Conservation (phyloP, 2,888 invertebrate genomes). For the Biston stratarius region DNA sequence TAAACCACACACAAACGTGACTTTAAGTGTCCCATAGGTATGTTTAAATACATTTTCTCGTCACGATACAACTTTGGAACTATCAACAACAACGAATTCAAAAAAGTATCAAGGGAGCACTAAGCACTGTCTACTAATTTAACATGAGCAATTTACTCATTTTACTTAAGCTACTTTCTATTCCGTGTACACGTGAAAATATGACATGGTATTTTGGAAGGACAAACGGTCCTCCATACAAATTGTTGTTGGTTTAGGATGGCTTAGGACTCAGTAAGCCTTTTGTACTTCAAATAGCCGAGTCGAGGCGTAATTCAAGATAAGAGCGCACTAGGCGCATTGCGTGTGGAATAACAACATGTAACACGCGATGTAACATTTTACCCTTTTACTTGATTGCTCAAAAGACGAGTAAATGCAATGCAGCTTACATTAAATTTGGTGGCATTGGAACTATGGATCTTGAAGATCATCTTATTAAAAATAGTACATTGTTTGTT, state of each 20-base stretch:
- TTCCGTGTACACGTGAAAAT: slow-evolving; percentile 2
- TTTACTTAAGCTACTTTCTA: slow-evolving; percentile 3
- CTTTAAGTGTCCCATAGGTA: background rate
- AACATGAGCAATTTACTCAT: background rate
- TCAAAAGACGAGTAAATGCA: background rate
- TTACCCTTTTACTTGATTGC: background rate
- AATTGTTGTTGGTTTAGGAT: slow-evolving; percentile 56
- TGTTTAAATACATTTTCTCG: background rate
- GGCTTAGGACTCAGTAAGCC: slow-evolving; percentile 44
- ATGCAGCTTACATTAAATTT: background rate
- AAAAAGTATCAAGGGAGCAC: background rate
- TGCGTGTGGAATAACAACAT: background rate
- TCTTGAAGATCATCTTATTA: no score
- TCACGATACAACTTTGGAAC: background rate
- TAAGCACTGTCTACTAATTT: background rate
- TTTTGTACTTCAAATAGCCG: slow-evolving; percentile 51
- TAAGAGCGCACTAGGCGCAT: background rate
- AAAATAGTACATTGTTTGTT: no score
- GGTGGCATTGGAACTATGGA: no score
- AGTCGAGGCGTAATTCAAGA: slow-evolving; percentile 32
- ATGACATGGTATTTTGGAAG: slow-evolving; percentile 10
- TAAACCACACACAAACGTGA: background rate
- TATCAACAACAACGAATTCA: background rate
- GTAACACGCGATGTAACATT: slow-evolving; percentile 1
- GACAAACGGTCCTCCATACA: slow-evolving; percentile 30